Percentiles rank a stretch among this genome's conserved stretches.
Conservation (phyloP, 2,113 vertebrate species). For the Eurystomus gularis region DNA sequence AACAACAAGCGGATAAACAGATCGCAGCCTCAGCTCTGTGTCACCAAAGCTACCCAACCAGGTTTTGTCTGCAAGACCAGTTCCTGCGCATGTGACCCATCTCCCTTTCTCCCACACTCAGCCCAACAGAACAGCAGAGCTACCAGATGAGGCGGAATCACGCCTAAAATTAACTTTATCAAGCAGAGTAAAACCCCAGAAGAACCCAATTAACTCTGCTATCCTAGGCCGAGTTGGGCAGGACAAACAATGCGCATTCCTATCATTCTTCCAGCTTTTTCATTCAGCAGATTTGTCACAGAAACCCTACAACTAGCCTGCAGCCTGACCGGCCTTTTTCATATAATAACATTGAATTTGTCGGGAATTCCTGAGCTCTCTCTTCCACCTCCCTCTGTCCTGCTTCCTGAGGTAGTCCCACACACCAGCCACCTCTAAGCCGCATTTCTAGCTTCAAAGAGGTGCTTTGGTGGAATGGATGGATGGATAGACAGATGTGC, state of each 20-base stretch:
- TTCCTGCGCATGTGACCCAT: background rate
- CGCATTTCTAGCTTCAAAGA: background rate
- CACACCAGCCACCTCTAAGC: background rate
- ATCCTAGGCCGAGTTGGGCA: background rate
- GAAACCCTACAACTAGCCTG: background rate
- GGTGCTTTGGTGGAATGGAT: fast-evolving
- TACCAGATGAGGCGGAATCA: background rate
- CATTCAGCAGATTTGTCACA: background rate
- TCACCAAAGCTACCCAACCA: background rate
- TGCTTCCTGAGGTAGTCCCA: background rate
- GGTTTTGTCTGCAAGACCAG: background rate
- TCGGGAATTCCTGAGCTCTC: background rate
- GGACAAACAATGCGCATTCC: background rate
- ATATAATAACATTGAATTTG: background rate
- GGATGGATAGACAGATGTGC: background rate
- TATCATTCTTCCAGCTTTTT: background rate
- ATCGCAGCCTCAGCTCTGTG: background rate
- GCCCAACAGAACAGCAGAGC: background rate
- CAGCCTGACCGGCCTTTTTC: background rate
- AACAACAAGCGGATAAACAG: background rate
- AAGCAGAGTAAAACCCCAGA: background rate
- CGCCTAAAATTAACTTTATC: background rate
- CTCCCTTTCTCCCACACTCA: background rate
- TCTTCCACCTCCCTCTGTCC: background rate
- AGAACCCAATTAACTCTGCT: background rate